Base-by-base conservation (phyloP, 1,140 invertebrate genomes). In the Cotesia vestalis region DNA sequence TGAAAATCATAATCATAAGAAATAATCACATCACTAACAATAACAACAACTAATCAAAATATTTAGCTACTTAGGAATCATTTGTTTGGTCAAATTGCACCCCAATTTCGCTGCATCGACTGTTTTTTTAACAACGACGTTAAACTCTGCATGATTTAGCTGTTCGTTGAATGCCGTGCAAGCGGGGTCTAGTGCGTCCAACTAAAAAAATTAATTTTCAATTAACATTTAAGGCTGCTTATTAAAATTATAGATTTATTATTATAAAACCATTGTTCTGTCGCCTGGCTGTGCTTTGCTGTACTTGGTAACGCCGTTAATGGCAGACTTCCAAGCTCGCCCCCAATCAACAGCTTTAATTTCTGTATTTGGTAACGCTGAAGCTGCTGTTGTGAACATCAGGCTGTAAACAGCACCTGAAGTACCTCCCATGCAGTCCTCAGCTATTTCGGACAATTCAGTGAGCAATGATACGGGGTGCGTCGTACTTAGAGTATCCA, bases 221-320 rank as follows among this genome's bases (percentile, higher is more conserved):
- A 14, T 53, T 52, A 69, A 20, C 74, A 72, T 46, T 69, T 35
- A 4, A 66, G 73, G 17, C 62, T 77, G 35, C 35, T 60, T 12
- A 63, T 64, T 51, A 68, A 59, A 78, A 53, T n/a, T 78, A 80
- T 14, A 83, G 77, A 72, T 73, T 62, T 61, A 83, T 75, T 71
- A 84, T 76, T 53, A 71, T 78, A 81, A 84, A 77, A 94, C 90
- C 92, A 95, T 92, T 46, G 94, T 94, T 78, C 94, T 88, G 79
- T 95, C 92, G 1, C 94, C 94, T 8, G 90, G 86, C 74, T 89
- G 88, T 0, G 93, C 93, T 72, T 91, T 90, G 12, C 93, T 92
- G 80, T 95, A 94, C 77, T 91, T 92, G 68, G 88, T 87, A 5
- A 94, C 88, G 0, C 89, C 88, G 38, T 88, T 77, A 55, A 93